Percentiles rank a stretch among this genome's conserved stretches.
Conservation (phyloP, 2,113 vertebrate genomes). For the Mesoclemmys tuberculata region DNA sequence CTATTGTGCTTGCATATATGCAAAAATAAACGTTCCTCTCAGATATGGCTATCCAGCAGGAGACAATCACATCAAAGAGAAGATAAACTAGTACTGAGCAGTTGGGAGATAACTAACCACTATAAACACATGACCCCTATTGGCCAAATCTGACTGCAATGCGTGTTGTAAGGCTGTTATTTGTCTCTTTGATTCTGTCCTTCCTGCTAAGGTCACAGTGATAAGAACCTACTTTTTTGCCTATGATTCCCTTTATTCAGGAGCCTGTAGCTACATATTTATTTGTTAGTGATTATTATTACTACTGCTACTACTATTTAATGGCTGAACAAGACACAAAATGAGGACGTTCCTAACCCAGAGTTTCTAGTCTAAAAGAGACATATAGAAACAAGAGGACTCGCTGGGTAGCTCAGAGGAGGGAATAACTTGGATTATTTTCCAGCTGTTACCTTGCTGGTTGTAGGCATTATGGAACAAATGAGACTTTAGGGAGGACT, state of each 20-base stretch:
- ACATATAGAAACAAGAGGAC: not conserved
- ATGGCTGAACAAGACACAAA: not conserved
- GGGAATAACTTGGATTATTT: not conserved
- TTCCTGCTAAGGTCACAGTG: not conserved
- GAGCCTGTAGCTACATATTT: not conserved
- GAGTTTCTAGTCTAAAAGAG: not conserved
- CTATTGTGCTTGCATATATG: not conserved
- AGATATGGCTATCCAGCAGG: not conserved
- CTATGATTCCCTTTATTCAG: not conserved
- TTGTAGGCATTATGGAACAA: not conserved
- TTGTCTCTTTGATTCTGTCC: not conserved
- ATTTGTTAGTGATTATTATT: not conserved
- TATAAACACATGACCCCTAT: not conserved
- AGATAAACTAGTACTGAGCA: not conserved
- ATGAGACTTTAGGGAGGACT: not conserved
- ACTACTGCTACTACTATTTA: not conserved
- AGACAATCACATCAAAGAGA: not conserved
- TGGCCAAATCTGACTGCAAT: not conserved
- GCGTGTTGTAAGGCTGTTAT: not conserved
- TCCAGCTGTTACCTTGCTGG: not conserved
- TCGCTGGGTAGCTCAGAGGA: not conserved
- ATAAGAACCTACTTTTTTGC: not conserved
- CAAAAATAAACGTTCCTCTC: not conserved
- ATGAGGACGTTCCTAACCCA: not conserved
- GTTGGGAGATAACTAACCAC: not conserved